These are phyloP conservation scores for Agapetus fuscipes DNA, from an alignment of 2,888 invertebrate species.

Conservation along the genomic window DNA sequence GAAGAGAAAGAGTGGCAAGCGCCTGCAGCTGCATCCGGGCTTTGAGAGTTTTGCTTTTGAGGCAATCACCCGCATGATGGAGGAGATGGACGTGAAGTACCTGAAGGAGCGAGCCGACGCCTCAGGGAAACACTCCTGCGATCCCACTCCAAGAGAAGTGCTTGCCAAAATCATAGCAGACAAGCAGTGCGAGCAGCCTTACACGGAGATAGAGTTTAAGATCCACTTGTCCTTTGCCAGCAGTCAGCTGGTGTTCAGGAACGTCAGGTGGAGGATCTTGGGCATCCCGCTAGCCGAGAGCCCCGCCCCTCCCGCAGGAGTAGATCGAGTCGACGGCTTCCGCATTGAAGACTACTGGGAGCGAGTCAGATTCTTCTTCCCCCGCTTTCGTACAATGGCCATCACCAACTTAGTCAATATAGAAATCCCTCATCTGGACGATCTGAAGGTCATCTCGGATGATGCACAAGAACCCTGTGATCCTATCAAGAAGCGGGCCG, in stretches of 20 bases:
- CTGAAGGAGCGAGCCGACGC: neutral
- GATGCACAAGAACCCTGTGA: conserved; percentile 13
- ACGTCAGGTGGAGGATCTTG: conserved; percentile 7
- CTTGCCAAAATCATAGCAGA: conserved; percentile 7
- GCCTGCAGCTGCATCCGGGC: neutral
- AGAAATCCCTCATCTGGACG: conserved; percentile 1
- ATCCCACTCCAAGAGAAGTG: conserved; percentile 9
- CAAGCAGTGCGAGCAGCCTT: conserved; percentile 2
- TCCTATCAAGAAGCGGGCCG: conserved; percentile 6
- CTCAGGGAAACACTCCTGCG: neutral
- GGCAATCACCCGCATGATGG: neutral
- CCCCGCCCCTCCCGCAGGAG: neutral
- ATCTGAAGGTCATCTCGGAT: conserved; percentile 19
- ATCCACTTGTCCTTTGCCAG: conserved; percentile 10
- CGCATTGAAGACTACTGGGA: conserved; percentile 17
- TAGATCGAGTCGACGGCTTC: conserved; percentile 9
- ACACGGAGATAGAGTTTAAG: conserved; percentile 11
- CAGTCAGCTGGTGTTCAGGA: conserved; percentile 11
- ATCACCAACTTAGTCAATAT: neutral
- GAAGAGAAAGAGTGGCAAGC: conserved; percentile 6
- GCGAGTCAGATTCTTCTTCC: conserved; percentile 10
- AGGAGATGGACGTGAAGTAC: neutral
- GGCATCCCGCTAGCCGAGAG: neutral
- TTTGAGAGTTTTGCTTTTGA: neutral
- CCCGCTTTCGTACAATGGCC: conserved; percentile 8